Evolutionary conservation across 2,888 invertebrate genomes (phyloP).

Genomic region (Perizoma affinitatum): DNA sequence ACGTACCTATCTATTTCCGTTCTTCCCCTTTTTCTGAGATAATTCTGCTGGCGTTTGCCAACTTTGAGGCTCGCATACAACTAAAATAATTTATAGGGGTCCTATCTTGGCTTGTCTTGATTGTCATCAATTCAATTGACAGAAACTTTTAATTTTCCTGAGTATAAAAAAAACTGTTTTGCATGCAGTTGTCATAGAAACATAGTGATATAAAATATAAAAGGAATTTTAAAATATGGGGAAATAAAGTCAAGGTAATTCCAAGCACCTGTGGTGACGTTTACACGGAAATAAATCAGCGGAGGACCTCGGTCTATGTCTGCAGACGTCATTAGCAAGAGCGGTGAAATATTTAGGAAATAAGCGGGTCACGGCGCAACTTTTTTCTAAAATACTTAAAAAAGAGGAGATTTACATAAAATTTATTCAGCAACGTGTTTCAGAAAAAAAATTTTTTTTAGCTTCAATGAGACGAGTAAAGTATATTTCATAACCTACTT

Average conservation of each 20-base stretch:
- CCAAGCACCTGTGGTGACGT: conserved; percentile 21
- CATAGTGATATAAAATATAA: no score
- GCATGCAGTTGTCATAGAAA: no score
- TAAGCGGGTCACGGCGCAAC: neutral
- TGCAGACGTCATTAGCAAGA: conserved; percentile 21
- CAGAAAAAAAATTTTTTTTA: no score
- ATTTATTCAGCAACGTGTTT: neutral
- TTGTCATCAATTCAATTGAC: conserved; percentile 15
- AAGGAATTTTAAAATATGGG: neutral
- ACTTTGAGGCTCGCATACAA: conserved; percentile 11
- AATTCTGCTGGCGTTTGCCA: conserved; percentile 22
- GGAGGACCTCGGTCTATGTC: conserved; percentile 14
- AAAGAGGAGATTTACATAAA: neutral
- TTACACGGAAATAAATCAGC: conserved; percentile 27
- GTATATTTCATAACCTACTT: no score
- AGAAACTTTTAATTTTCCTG: neutral
- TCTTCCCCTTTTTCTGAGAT: conserved; percentile 11
- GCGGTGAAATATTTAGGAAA: neutral
- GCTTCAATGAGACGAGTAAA: no score
- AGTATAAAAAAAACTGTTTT: neutral
- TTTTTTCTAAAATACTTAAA: neutral
- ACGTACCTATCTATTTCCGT: conserved; percentile 14
- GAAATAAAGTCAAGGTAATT: conserved; percentile 40
- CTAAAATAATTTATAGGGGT: conserved; percentile 22
- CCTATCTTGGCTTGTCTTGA: conserved; percentile 6